Base-by-base conservation (phyloP, 2,113 vertebrate genomes). In the Sceloporus undulatus region DNA sequence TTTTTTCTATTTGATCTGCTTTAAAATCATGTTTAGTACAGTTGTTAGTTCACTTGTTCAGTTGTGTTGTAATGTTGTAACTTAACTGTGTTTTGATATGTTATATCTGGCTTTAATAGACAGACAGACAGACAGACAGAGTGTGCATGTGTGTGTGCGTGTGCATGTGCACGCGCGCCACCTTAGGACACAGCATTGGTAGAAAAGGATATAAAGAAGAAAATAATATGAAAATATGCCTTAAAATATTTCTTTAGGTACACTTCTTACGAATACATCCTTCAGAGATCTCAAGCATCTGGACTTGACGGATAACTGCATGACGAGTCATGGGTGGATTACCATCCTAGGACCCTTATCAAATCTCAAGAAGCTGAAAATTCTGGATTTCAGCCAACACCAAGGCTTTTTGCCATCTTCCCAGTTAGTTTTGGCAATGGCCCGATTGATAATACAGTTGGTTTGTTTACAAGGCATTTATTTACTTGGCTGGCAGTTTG, bases 401-500 rank as follows among this genome's bases (percentile, higher is more conserved):
- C 23, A 52, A 54, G 83, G 62, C 56, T 91, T 95, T 78, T 80
- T 85, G 62, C 94, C 94, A 4, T 91, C 94, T 18, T 79, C 94
- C 82, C 29, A 89, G 6, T 73, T 95, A 83, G 91, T 96, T 68
- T 93, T 91, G 52, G 93, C 90, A 87, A 87, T 96, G 78, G 74
- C 91, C 25, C 90, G 92, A 1, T 80, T 89, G 82, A 89, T 94
- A 91, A 79, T 88, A 10, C 93, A 92, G 4, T 85, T 95, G 84
- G 87, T 85, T 87, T 89, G 66, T 86, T 89, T 95, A 71, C 91
- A 94, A 78, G 87, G 94, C 89, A 91, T 88, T 29, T 90, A 91
- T 75, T 88, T 96, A 68, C 68, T 66, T 88, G 93, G 94, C 5
- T 96, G 92, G 93, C 91, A 94, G 14, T 89, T 96, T 59, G 93